Evolutionary conservation across 37 sponge, comb jelly and placozoan genomes (phyloP).

Genomic region (Amphimedon queenslandica): DNA sequence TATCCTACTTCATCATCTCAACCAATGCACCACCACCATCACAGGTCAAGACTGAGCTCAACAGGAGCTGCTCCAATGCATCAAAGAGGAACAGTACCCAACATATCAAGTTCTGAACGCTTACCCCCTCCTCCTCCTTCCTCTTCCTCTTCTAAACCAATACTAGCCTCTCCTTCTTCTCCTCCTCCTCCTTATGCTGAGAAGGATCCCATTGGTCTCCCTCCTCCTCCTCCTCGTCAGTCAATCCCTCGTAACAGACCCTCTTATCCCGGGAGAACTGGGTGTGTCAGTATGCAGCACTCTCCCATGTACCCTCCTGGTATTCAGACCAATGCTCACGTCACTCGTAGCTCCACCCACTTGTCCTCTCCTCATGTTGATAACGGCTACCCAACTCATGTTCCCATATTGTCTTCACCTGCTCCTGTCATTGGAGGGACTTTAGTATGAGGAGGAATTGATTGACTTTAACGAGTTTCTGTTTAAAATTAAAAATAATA

Average conservation of each 20-base stretch:
- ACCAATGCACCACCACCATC: too few relatives aligned
- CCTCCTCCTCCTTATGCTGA: conserved; percentile 1
- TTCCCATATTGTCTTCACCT: not conserved
- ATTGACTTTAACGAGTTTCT: too few relatives aligned
- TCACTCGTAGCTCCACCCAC: not conserved
- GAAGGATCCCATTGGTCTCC: not conserved
- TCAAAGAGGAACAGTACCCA: too few relatives aligned
- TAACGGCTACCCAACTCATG: not conserved
- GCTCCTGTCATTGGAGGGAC: not conserved
- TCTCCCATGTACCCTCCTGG: not conserved
- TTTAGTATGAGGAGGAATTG: not conserved
- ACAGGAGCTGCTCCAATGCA: too few relatives aligned
- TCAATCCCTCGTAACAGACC: not conserved
- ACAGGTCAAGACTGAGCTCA: too few relatives aligned
- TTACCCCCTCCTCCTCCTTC: too few relatives aligned
- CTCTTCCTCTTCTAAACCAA: too few relatives aligned
- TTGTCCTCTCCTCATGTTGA: not conserved
- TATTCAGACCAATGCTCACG: not conserved
- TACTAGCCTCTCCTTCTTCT: not conserved
- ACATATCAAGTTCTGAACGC: too few relatives aligned
- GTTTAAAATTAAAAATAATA: too few relatives aligned
- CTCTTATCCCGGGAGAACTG: not conserved
- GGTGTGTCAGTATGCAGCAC: not conserved
- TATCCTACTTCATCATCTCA: too few relatives aligned
- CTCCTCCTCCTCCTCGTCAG: too few relatives aligned